Conservation (phyloP, 2,888 invertebrate genomes). For the Drosophila pseudotalamancana region DNA sequence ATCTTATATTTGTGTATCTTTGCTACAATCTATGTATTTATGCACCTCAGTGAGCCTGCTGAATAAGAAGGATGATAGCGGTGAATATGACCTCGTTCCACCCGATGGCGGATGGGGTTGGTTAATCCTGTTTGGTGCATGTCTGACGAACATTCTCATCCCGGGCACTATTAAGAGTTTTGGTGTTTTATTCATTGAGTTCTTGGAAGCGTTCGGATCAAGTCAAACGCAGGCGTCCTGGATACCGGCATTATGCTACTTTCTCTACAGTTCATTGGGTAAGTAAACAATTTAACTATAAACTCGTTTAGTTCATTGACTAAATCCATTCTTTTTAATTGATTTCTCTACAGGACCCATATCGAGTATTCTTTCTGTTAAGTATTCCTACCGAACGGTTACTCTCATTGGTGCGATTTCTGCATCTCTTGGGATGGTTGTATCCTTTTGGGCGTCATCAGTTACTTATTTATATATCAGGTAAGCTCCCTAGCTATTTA, state of each 20-base stretch:
- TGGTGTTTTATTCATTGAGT: conserved; percentile 93
- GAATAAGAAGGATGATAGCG: conserved; percentile 73
- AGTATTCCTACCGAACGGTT: conserved; percentile 93
- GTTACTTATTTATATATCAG: conserved; percentile 91
- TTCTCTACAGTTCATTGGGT: conserved; percentile 95
- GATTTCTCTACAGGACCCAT: conserved; percentile 89
- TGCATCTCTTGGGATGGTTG: conserved; percentile 93
- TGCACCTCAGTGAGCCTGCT: conserved; percentile 65
- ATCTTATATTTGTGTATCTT: not conserved
- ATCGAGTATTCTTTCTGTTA: conserved; percentile 92
- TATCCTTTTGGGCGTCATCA: conserved; percentile 92
- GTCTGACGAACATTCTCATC: conserved; percentile 92
- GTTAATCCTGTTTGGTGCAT: conserved; percentile 90
- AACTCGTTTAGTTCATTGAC: too few species aligned
- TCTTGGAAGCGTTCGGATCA: conserved; percentile 91
- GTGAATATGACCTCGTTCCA: conserved; percentile 90
- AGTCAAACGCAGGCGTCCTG: conserved; percentile 90
- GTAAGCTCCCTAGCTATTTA: conserved; percentile 85
- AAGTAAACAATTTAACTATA: conserved; percentile 64
- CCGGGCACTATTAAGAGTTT: conserved; percentile 95
- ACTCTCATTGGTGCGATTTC: conserved; percentile 92
- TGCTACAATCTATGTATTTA: not conserved
- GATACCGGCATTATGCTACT: conserved; percentile 94
- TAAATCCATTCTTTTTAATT: too few species aligned
- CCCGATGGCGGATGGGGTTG: conserved; percentile 94